These are phyloP conservation scores for Iphiclides podalirius DNA, from an alignment of 2,888 invertebrate genomes.

Conservation along the genomic window DNA sequence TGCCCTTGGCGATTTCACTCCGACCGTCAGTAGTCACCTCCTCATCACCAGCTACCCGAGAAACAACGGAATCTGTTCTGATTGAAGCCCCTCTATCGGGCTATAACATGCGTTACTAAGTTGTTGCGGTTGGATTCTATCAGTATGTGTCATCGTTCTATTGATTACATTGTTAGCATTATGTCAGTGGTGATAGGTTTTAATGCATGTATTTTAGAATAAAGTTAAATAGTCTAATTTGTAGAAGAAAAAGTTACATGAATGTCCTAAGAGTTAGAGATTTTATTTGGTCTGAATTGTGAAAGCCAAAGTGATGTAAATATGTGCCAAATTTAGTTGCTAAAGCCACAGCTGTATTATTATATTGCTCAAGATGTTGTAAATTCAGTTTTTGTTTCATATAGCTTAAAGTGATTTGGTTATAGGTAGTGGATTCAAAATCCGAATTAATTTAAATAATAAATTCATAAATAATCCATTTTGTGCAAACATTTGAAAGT, in stretches of 20 bases:
- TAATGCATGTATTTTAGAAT: too few relatives aligned
- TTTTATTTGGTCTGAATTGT: too few relatives aligned
- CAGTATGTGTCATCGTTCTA: too few relatives aligned
- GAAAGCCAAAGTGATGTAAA: neutral
- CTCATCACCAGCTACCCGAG: constrained; percentile 47
- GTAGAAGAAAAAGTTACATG: too few relatives aligned
- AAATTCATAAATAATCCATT: too few relatives aligned
- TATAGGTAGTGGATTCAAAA: neutral
- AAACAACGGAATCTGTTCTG: constrained; percentile 58
- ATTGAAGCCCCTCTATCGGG: constrained; percentile 53
- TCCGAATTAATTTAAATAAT: too few relatives aligned
- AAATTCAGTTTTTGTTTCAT: neutral
- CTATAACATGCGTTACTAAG: constrained; percentile 54
- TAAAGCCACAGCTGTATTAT: neutral
- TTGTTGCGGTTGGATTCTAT: too few relatives aligned
- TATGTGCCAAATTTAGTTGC: neutral
- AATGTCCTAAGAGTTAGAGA: too few relatives aligned
- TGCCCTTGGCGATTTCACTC: constrained; percentile 87
- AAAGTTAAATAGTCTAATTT: too few relatives aligned
- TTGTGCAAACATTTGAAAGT: too few relatives aligned
- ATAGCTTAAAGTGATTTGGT: neutral
- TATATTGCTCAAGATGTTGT: neutral
- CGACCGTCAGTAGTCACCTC: constrained; percentile 79
- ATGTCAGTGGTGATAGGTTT: too few relatives aligned
- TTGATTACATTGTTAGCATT: too few relatives aligned